Evolutionary conservation across 1,140 invertebrate species (phyloP), one percentile per base, ranked within the genome.

Genomic region (Zaprionus capensis): DNA sequence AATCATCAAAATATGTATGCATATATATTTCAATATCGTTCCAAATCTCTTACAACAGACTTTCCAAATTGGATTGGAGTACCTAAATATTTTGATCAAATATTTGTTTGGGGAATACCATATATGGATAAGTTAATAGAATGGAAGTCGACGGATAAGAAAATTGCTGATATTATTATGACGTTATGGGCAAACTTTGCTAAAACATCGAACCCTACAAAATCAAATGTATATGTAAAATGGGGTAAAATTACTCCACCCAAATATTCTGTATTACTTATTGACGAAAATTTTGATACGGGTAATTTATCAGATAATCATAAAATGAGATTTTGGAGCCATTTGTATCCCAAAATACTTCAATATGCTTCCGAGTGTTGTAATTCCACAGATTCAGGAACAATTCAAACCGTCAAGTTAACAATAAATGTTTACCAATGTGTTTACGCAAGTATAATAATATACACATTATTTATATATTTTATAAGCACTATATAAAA

Each of bases 271-370:
- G 94, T 96, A 75, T 93, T 97, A 26, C 95, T 96, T 15, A 95
- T 97, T 38, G 96, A 97, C 79, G 94, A 95, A 57, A 96, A 94
- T 73, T 96, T 96, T 73, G 95, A 95, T 64, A 96, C 97, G 94
- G 96, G 95, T 73, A 94, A 95, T 64, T 81, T 94, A 1, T 94
- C 96, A 1, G 95, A 97, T 93, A 96, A 96, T 83, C 96, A 95
- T 82, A 94, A 95, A 9, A 94, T 97, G 73, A 94, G 95, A 49
- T 97, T 97, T 93, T 97, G 96, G 96, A 96, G 96, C 81, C 94
- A 96, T 41, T 96, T 96, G 82, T 97, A 96, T 91, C 96, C 96
- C 0, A 95, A 94, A 91, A 94, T 97, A 12, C 79, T 96, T 1
- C 94, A 95, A 81, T 94, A 95, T 65, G 95, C 96, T 1, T 95